Base-by-base conservation (phyloP, 23 tunicate genomes). In the Pegea sp. region DNA sequence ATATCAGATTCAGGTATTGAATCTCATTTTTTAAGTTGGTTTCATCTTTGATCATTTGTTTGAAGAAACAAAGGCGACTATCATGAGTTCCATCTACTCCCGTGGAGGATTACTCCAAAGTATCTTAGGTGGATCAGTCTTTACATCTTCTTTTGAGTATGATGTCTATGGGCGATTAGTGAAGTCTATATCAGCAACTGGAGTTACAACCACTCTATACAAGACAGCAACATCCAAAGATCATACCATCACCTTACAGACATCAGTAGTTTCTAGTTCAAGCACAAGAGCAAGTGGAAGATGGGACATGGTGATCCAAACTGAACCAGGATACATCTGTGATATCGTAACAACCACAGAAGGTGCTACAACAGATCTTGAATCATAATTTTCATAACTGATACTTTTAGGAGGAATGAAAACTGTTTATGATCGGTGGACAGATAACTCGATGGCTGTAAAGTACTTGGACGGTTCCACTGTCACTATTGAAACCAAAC, bases 401-500 rank as follows among this genome's bases (percentile, higher is more conserved):
- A 38, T 38, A 38, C 46, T 38, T 38, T 8, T 16, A 16, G 11
- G 11, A 16, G 16, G 16, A 38, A 11, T 16, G 46, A 8, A 8
- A 16, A 38, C 11, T 38, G 16, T 8, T 11, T 38, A 38, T 8
- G 13, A 38, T 50, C 63, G 84, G 0, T 84, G 95, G 84, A 84
- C 76, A 5, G 95, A 84, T 63, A 74, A 84, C 42, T 84, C 95
- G 21, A 84, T 84, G 28, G 63, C 81, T 0, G 95, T 84, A 1
- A 68, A 32, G 8, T 84, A 76, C 52, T 64, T 74, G 0, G 95
- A 84, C 61, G 68, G 86, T 27, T 73, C 84, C 30, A 77, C 69
- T 26, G 62, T 84, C 28, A 60, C 49, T 0, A 31, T 84, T 54
- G 88, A 87, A 54, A 75, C 87, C 4, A 87, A 87, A 56, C 96